Conservation (phyloP, 2,888 invertebrate genomes). For the Agelastica alni region DNA sequence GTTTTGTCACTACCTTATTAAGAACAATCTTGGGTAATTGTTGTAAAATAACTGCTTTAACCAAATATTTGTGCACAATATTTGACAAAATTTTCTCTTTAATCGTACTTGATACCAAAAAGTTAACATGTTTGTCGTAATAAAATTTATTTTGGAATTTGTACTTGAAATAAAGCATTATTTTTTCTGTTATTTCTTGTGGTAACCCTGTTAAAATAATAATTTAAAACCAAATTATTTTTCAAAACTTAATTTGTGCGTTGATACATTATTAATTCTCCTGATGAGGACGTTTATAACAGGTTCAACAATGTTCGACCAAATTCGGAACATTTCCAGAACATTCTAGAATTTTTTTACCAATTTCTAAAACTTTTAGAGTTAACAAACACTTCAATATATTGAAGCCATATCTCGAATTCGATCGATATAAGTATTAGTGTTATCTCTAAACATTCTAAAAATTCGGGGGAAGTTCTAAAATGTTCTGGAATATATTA, state of each 20-base stretch:
- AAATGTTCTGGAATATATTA: too few species aligned
- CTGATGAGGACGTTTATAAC: too few species aligned
- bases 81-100: slow-evolving; percentile 5
- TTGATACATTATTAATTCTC: too few species aligned
- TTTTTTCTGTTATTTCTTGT: slow-evolving; percentile 46
- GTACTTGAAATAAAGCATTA: slow-evolving; percentile 54
- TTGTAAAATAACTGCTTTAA: not conserved
- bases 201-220: slow-evolving; percentile 48
- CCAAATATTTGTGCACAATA: not conserved
- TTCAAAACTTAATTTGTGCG: not conserved
- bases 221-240: not conserved
- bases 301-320: too few species aligned
- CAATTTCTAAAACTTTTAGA: too few species aligned
- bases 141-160: slow-evolving; percentile 54
- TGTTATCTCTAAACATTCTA: too few species aligned
- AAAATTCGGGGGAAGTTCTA: too few species aligned
- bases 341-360: too few species aligned
- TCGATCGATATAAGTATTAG: too few species aligned
- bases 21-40: slow-evolving; percentile 25
- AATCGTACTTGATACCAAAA: slow-evolving; percentile 8
- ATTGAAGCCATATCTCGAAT: too few species aligned
- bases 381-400: too few species aligned
- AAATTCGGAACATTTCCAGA: too few species aligned
- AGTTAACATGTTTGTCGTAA: slow-evolving; percentile 52
- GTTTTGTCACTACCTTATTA: slow-evolving; percentile 5